Base-by-base conservation (phyloP, 2,797 vertebrate species). In the Iguana delicatissima region DNA sequence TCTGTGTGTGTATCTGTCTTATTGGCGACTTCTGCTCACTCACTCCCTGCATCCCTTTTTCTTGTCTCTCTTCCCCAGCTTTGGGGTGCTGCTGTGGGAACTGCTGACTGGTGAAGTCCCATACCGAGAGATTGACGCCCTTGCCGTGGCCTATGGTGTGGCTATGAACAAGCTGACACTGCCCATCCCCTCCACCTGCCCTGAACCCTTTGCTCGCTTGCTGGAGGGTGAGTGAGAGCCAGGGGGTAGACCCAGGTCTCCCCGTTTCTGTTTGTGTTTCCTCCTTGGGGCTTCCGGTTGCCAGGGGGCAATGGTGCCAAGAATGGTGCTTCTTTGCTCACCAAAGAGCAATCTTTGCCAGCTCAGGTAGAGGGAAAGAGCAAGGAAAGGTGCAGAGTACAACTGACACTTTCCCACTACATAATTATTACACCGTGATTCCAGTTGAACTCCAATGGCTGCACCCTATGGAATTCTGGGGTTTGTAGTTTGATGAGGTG, bases 141-240 rank as follows among this genome's bases (percentile, higher is more conserved):
- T 99, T 92, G 98, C 98, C 0, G 98, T 99, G 64, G 98, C 98
- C 1, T 99, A 99, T 0, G 98, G 98, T 0, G 98, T 99, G 42
- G 98, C 98, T 90, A 98, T 99, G 98, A 99, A 98, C 97, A 99
- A 99, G 95, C 97, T 99, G 84, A 99, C 98, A 0, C 97, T 99
- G n/a, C 98, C 98, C 82, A 94, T 99, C 94, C 98, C 98, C 0
- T 99, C 98, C 72, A 99, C 98, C 64, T 99, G 98, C 95, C 98
- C 98, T 0, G 98, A 99, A 94, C 98, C 98, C 91, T 99, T 99
- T 91, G 98, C 97, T 95, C 98, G 97, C 92, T 97, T 99, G 24
- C 96, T 99, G 93, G 97, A 96, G 96, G 98, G 98, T 99, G 96
- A 97, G 96, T 57, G 59, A 7, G 20, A 26, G 1, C 32, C 52